These are phyloP conservation scores for Tineola bisselliella DNA, from an alignment of 2,888 invertebrate genomes.

Conservation along the genomic window DNA sequence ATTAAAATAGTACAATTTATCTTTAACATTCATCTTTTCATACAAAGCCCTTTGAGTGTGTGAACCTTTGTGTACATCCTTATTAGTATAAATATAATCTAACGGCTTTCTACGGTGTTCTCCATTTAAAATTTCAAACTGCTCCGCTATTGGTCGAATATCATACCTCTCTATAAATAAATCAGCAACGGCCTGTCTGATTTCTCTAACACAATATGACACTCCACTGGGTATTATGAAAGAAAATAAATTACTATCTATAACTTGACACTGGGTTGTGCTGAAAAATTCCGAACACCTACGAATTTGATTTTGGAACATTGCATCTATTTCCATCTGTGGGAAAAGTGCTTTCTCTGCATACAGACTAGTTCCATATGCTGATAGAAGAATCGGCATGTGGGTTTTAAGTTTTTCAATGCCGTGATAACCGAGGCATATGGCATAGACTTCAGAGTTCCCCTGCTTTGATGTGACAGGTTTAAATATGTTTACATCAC, in stretches of 20 bases:
- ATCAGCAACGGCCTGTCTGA: constrained; percentile 60
- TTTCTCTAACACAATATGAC: constrained; percentile 37
- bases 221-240: constrained; percentile 33
- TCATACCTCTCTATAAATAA: constrained; percentile 70
- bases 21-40: constrained; percentile 49
- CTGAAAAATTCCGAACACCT: constrained; percentile 74
- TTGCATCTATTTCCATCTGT: constrained; percentile 64
- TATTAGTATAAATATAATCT: constrained; percentile 33
- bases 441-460: constrained; percentile 92
- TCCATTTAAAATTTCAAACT: constrained; percentile 55
- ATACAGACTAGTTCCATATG: constrained; percentile 51
- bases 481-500: constrained; percentile 80
- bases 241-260: constrained; percentile 72
- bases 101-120: not conserved
- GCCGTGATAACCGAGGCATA: constrained; percentile 74
- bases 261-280: constrained; percentile 72
- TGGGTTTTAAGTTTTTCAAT: constrained; percentile 39
- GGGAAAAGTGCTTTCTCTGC: constrained; percentile 66
- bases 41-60: constrained; percentile 66
- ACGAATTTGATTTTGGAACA: constrained; percentile 73
- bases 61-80: constrained; percentile 63
- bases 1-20: constrained; percentile 53
- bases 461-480: constrained; percentile 94
- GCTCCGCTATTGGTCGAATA: constrained; percentile 55
- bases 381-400: constrained; percentile 45